Evolutionary conservation across 2,113 vertebrate genomes (phyloP), one percentile per base, ranked within the genome.

Genomic region (Tragelaphus buxtoni): DNA sequence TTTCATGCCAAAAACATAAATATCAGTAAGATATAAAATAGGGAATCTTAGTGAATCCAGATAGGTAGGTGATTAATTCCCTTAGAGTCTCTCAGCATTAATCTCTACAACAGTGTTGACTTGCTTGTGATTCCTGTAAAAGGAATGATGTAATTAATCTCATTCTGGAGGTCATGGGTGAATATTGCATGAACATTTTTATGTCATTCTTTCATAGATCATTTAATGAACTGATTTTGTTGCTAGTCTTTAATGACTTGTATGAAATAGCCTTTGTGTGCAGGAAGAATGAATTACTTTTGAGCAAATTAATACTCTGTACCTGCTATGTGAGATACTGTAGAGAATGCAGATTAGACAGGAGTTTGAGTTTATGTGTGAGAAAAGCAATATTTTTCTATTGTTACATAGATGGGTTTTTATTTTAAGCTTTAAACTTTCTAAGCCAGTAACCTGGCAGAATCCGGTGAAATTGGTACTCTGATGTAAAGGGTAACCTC

Each of bases 1-100:
- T 96, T 98, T 98, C 90, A 98, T 98, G 98, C 88, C 95, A 88
- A 95, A 98, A 83, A 80, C 96, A 77, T 96, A 96, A 97, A 49
- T 95, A 74, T 14, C 69, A 42, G 69, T 42, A 95, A 92, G 60
- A 91, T 47, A 96, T 96, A 61, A 90, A 97, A 94, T 89, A 80
- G 94, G 86, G 28, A 95, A 96, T 72, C 24, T 90, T 98, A 94
- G 69, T 97, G 30, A 97, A 92, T 45, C 72, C 56, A 74, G 20
- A 53, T 97, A 91, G 42, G 8, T 97, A 83, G 51, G 0, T 96
- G 63, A 51, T 95, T 80, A 63, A 95, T 95, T 98, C 32, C 60
- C 94, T 94, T 84, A 89, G 22, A 91, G 22, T 91, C 63, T 96
- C 4, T 95, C 97, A 63, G 24, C 30, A 97, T 65, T 79, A 88